Conservation (phyloP, 2,888 invertebrate genomes). For the Epistrophe eligans region DNA sequence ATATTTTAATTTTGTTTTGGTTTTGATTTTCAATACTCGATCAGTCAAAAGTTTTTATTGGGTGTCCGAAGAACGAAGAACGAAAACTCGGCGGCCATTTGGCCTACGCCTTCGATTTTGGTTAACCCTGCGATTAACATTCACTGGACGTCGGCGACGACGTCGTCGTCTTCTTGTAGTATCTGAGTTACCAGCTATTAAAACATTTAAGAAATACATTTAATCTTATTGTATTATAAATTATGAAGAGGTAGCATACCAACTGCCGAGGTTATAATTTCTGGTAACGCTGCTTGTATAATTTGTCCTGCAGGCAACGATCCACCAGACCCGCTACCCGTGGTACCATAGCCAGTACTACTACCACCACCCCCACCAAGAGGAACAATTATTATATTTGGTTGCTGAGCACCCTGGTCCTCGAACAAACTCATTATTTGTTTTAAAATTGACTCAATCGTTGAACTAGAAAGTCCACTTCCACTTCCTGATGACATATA, state of each 20-base stretch:
- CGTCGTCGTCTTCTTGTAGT: background rate
- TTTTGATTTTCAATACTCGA: background rate
- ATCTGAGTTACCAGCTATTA: background rate
- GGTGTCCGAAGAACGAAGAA: background rate
- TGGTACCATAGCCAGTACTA: background rate
- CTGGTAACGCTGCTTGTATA: background rate
- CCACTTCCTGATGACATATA: background rate
- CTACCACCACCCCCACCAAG: background rate
- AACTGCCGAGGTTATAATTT: too few relatives aligned
- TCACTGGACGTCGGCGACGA: background rate
- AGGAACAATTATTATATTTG: background rate
- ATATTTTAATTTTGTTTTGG: background rate
- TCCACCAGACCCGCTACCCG: background rate
- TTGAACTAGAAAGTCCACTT: background rate
- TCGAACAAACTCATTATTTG: background rate
- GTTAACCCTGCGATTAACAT: background rate
- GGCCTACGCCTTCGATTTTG: conserved; percentile 20
- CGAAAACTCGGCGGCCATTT: conserved; percentile 11
- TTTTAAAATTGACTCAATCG: background rate
- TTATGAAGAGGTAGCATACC: background rate
- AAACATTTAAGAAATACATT: background rate
- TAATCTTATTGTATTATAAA: background rate
- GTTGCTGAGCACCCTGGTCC: background rate
- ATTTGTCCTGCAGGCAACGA: background rate
- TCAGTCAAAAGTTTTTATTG: background rate